phyloP scores from a whole-genome alignment of 2,888 invertebrate genomes.

The Amphiduros pacificus region DNA sequence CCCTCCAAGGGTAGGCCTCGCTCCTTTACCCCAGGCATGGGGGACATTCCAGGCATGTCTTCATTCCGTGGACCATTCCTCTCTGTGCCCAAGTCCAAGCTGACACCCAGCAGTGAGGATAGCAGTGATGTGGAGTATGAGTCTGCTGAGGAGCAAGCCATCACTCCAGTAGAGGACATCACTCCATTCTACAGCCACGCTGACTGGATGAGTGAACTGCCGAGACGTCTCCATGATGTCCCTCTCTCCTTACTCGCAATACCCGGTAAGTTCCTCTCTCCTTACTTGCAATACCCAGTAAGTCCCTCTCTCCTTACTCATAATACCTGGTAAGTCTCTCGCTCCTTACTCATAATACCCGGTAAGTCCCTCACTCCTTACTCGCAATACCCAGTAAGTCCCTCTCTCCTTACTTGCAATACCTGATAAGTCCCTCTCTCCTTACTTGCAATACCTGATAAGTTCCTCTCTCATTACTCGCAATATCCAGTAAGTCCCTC shows the following conservation, averaged over 20 bases:
- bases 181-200: constrained; percentile 20
- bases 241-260: constrained; percentile 29
- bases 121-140: background rate
- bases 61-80: background rate
- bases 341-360: no score
- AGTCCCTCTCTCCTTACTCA: no score
- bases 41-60: background rate
- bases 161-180: background rate
- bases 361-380: constrained; percentile 27
- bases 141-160: background rate
- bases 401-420: no score
- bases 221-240: constrained; percentile 21
- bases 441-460: no score
- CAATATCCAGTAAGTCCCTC: no score
- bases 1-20: background rate
- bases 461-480: no score
- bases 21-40: background rate
- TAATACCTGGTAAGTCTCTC: no score
- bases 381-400: constrained; percentile 31
- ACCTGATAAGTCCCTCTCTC: no score
- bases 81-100: background rate
- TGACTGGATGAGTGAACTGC: constrained; percentile 33
- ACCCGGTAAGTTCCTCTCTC: constrained; percentile 31
- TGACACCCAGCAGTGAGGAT: background rate
- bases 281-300: no score